Evolutionary conservation across 1,140 invertebrate genomes (phyloP), one percentile per base, ranked within the genome.

Genomic region (Drosophila tristis): DNA sequence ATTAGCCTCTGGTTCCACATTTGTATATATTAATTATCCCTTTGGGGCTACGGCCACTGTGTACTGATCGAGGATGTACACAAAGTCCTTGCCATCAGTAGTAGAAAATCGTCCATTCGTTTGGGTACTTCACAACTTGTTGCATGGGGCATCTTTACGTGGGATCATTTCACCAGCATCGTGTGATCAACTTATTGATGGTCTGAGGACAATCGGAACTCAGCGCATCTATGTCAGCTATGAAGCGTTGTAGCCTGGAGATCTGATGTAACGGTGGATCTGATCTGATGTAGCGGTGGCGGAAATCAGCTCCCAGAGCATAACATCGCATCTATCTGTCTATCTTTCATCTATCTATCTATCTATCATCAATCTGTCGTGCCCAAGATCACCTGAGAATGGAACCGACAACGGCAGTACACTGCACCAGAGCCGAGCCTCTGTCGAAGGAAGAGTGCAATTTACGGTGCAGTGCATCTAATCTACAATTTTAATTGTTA

Each of bases 221-320:
- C 8, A 70, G 2, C 2, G 31, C 50, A 0, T 59, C 48, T 13
- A 71, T 3, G 2, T 8, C 20, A 2, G 47, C n/a, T 39, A 15
- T 60, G 8, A 35, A 39, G n/a, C 20, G 3, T n/a, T 6, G 0
- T 7, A 8, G 15, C 3, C n/a, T 45, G 31, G 31, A 35, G 23
- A 50, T 54, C 2, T 6, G 15, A 39, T 54, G 11, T 2, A n/a
- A n/a, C n/a, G n/a, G n/a, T n/a, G n/a, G n/a, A n/a, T n/a, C n/a
- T n/a, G n/a, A n/a, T n/a, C n/a, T n/a, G n/a, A n/a, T n/a, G n/a
- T n/a, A n/a, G n/a, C 42, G 16, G 5, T 13, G 11, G 3, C 51
- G 43, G 1, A 51, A 23, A 80, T 58, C 9, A 80, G 48, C 31
- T 80, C 63, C 77, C 70, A 80, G 15, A 74, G 20, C 44, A 39